Percentiles rank a stretch among this genome's conserved stretches.
Evolutionary conservation across 2,888 invertebrate genomes (phyloP).

Genomic region (Lysandra bellargus): DNA sequence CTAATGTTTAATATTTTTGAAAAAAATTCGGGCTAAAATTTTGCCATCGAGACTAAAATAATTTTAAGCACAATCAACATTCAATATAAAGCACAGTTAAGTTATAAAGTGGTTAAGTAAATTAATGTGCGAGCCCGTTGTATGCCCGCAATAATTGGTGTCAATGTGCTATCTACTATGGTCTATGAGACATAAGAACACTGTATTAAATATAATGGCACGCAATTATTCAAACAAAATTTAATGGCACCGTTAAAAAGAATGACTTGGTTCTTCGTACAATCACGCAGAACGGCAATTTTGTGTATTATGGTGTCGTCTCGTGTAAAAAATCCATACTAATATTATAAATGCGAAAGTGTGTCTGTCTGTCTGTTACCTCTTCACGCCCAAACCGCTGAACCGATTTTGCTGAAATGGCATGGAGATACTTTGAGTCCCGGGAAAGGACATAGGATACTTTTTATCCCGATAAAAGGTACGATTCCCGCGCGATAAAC

Average conservation of each 20-base stretch:
- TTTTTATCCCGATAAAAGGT: too few species aligned
- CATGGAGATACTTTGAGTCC: too few species aligned
- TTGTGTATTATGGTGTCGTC: not conserved
- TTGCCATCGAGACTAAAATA: not conserved
- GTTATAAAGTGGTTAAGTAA: not conserved
- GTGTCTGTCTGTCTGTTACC: too few species aligned
- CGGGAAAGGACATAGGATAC: too few species aligned
- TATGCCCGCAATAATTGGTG: not conserved
- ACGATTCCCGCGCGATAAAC: too few species aligned
- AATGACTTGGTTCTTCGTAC: conserved; percentile 8
- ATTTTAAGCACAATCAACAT: not conserved
- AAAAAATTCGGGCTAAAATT: not conserved
- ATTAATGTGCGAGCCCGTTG: conserved; percentile 2
- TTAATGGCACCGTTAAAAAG: conserved; percentile 13
- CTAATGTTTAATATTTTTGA: too few species aligned
- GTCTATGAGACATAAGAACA: not conserved
- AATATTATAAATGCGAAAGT: too few species aligned
- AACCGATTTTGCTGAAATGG: too few species aligned
- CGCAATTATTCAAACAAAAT: conserved; percentile 16
- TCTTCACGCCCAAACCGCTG: too few species aligned
- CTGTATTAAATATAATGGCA: conserved; percentile 10
- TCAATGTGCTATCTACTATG: not conserved
- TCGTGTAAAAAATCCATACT: not conserved
- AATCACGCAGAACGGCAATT: conserved; percentile 1
- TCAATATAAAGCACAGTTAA: not conserved